A percentile compares a stretch with the other conserved stretches of the same genome.
Evolutionary conservation across 2,888 invertebrate genomes (phyloP).

Genomic region (Drosophila limbata): DNA sequence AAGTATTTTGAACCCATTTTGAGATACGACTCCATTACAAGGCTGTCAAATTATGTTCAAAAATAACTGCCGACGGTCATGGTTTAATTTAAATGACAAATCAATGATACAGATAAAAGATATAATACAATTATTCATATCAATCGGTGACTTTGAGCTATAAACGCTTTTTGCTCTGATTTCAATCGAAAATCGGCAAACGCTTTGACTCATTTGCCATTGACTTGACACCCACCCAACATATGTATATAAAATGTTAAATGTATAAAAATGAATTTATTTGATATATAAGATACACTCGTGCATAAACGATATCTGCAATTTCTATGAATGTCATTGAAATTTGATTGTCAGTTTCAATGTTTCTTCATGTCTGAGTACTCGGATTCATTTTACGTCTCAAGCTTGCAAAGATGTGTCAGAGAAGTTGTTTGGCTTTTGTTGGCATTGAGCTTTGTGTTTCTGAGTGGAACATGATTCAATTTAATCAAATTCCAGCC

Average conservation of each 20-base stretch:
- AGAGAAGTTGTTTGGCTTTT: slow-evolving; percentile 39
- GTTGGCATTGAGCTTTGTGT: slow-evolving; percentile 51
- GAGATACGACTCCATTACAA: slow-evolving; percentile 51
- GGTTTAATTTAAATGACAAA: slow-evolving; percentile 45
- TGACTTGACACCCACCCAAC: slow-evolving; percentile 72
- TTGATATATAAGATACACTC: slow-evolving; percentile 18
- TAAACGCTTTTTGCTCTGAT: slow-evolving; percentile 46
- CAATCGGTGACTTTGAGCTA: slow-evolving; percentile 37
- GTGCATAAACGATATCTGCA: slow-evolving; percentile 56
- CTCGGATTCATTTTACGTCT: slow-evolving; percentile 25
- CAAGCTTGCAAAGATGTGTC: slow-evolving; percentile 69
- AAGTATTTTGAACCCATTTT: slow-evolving; percentile 74
- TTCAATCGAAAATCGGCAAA: slow-evolving; percentile 53
- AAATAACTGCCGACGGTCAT: slow-evolving; percentile 53
- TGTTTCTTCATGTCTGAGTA: slow-evolving; percentile 31
- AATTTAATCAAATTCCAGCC: neutral
- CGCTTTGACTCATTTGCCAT: slow-evolving; percentile 63
- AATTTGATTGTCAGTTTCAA: slow-evolving; percentile 68
- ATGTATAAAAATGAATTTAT: slow-evolving; percentile 21
- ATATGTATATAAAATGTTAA: slow-evolving; percentile 10
- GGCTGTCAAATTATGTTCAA: slow-evolving; percentile 55
- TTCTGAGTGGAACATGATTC: slow-evolving; percentile 37
- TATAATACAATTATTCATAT: slow-evolving; percentile 35
- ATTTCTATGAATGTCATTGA: slow-evolving; percentile 74
- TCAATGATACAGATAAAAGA: slow-evolving; percentile 20